Conservation (phyloP, 23 tunicate genomes). For the Ciona savignyi region DNA sequence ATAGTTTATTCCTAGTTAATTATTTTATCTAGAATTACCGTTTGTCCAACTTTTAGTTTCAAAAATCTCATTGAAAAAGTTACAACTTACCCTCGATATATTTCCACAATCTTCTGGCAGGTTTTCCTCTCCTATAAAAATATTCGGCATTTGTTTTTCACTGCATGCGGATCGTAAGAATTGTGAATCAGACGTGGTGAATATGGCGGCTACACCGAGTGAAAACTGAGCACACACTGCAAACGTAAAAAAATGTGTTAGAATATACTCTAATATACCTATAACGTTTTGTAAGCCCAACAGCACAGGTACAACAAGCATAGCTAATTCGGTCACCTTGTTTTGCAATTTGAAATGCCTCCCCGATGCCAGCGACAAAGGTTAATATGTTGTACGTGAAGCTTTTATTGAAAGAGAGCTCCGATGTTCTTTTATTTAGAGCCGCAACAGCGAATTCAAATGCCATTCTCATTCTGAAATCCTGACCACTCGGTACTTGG, state of each 20-base stretch:
- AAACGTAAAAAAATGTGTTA: no score
- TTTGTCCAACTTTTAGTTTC: no score
- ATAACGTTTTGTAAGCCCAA: no score
- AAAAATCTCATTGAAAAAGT: no score
- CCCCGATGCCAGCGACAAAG: not conserved
- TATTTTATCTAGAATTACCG: no score
- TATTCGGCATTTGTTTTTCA: slow-evolving; percentile 26
- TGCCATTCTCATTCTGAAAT: slow-evolving; percentile 1
- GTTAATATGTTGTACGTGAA: slow-evolving; percentile 17
- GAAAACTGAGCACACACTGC: slow-evolving; percentile 29
- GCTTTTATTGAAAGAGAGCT: not conserved
- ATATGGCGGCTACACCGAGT: slow-evolving; percentile 36
- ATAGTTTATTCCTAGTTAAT: no score
- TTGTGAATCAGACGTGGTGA: slow-evolving; percentile 6
- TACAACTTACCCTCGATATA: not conserved
- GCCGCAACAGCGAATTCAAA: slow-evolving; percentile 12
- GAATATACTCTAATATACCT: no score
- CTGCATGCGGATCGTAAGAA: slow-evolving; percentile 24
- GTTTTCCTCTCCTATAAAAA: not conserved
- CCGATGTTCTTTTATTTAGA: slow-evolving; percentile 7
- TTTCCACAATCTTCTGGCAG: not conserved
- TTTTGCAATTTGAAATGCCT: slow-evolving; percentile 19
- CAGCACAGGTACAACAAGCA: no score
- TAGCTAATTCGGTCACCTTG: slow-evolving; percentile 6
- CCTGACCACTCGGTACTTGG: not conserved